A percentile compares a stretch with the other conserved stretches of the same genome.
These are phyloP conservation scores for Vidua chalybeata DNA, from an alignment of 2,113 vertebrate genomes.

Conservation along the genomic window DNA sequence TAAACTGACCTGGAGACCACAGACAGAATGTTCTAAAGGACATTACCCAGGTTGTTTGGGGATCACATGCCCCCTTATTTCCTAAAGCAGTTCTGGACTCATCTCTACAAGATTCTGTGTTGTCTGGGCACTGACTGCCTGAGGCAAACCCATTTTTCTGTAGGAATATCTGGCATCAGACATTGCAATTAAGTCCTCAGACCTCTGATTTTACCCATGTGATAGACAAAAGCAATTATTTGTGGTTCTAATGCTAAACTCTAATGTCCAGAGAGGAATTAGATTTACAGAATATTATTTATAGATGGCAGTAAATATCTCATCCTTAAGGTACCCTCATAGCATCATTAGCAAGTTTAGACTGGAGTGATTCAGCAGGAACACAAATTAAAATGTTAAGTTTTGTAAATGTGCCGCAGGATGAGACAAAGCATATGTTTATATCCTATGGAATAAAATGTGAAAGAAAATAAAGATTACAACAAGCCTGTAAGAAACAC, in stretches of 20 bases:
- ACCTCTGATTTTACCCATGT: background rate
- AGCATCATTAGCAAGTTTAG: background rate
- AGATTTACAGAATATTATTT: background rate
- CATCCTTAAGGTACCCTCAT: background rate
- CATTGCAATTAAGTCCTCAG: background rate
- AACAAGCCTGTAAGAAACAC: constrained; percentile 21
- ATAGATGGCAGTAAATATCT: background rate
- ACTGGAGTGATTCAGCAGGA: background rate
- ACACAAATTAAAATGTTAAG: background rate
- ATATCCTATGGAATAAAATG: constrained; percentile 10
- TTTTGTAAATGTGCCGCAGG: background rate
- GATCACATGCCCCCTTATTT: background rate
- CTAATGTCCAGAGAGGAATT: background rate
- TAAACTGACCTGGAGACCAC: background rate
- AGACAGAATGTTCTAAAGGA: background rate
- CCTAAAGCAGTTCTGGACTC: background rate
- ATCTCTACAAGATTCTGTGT: background rate
- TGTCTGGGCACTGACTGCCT: background rate
- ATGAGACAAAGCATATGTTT: background rate
- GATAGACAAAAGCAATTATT: background rate
- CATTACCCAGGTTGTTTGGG: background rate
- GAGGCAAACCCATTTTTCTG: background rate
- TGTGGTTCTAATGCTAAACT: background rate
- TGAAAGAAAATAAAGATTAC: constrained; percentile 22
- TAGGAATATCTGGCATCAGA: background rate